Evolutionary conservation across 2,797 vertebrate species (phyloP).

Genomic region (Acipenser ruthenus): DNA sequence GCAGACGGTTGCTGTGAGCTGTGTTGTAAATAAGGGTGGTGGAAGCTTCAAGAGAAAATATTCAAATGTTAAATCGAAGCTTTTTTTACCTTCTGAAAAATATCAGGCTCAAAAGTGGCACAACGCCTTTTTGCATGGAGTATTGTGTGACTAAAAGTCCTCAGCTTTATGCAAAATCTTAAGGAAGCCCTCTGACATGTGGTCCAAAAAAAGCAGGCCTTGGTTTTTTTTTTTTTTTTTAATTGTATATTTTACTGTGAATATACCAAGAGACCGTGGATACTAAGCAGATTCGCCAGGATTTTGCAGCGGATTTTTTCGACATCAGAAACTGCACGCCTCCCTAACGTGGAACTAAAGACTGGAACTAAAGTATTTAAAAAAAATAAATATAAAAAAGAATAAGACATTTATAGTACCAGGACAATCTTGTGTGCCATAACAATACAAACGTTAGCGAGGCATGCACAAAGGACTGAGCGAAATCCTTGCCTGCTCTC

Average conservation of each 20-base stretch:
- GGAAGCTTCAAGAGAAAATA: background rate
- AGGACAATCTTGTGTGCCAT: slow-evolving; percentile 71
- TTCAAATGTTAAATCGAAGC: too few relatives aligned
- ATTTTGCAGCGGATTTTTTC: slow-evolving; percentile 32
- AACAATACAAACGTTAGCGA: slow-evolving; percentile 24
- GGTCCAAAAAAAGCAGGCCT: slow-evolving; percentile 33
- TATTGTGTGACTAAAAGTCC: slow-evolving; percentile 11
- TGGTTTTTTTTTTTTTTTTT: slow-evolving; percentile 26
- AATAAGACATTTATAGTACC: slow-evolving; percentile 34
- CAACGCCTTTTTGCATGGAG: background rate
- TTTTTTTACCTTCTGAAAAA: background rate
- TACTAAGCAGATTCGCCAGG: slow-evolving; percentile 37
- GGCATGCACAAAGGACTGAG: too few relatives aligned
- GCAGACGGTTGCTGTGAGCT: background rate
- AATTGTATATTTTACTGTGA: slow-evolving; percentile 58
- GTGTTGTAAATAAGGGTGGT: slow-evolving; percentile 7
- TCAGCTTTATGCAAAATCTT: background rate
- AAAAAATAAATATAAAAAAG: background rate
- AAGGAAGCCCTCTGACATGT: slow-evolving; percentile 24
- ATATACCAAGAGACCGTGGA: slow-evolving; percentile 50
- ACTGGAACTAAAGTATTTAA: slow-evolving; percentile 29
- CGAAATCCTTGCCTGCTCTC: too few relatives aligned
- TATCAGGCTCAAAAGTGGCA: background rate
- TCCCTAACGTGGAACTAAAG: slow-evolving; percentile 15
- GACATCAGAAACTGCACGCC: slow-evolving; percentile 9